These are phyloP conservation scores for Phataginus tetradactyla DNA, from an alignment of 2,797 vertebrate genomes.

Conservation along the genomic window DNA sequence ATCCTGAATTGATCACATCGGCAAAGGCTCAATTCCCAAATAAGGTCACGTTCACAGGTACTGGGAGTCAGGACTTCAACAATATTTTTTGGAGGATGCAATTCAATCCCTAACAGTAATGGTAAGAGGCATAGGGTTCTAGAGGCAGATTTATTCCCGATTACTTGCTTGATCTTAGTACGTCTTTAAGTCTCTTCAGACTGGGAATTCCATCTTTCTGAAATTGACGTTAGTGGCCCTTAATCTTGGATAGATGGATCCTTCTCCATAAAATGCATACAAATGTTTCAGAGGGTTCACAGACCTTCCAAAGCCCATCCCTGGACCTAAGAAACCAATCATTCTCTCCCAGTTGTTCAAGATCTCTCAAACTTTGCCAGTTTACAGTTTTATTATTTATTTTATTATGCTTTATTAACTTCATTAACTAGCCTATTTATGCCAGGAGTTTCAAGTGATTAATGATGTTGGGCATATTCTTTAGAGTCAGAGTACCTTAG, in stretches of 20 bases:
- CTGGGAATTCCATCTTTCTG: not conserved
- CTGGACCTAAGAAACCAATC: not conserved
- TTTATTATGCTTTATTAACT: not conserved
- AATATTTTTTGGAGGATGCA: not conserved
- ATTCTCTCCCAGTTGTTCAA: not conserved
- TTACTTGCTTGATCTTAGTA: not conserved
- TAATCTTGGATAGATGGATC: not conserved
- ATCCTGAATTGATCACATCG: not conserved
- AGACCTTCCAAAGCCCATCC: not conserved
- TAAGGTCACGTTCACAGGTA: not conserved
- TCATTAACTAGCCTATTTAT: not conserved
- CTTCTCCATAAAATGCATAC: not conserved
- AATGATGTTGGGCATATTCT: not conserved
- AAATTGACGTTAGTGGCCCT: not conserved
- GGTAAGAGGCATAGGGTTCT: not conserved
- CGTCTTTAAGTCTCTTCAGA: not conserved
- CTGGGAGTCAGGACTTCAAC: not conserved
- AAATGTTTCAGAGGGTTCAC: not conserved
- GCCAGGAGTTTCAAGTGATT: not conserved
- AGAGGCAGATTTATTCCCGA: not conserved
- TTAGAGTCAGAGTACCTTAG: not conserved
- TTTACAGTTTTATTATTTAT: not conserved
- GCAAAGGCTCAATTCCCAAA: not conserved
- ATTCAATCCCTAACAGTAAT: not conserved
- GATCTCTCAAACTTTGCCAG: not conserved